Base-by-base conservation (phyloP, 2,888 invertebrate species). In the Cryptus viduatorius region DNA sequence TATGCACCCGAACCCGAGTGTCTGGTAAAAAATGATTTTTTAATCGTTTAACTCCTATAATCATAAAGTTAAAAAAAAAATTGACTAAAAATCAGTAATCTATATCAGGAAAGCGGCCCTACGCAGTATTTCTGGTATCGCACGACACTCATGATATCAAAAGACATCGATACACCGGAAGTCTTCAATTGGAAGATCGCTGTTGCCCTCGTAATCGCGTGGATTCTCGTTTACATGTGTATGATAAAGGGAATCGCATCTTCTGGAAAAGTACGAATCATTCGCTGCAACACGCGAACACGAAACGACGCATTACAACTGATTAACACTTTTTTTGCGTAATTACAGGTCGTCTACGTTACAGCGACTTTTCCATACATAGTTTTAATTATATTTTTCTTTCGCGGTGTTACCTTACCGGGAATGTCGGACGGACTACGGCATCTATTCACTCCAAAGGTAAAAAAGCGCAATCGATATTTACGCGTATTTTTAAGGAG, bases 201-300 rank as follows among this genome's bases (percentile, higher is more conserved):
- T 1, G 93, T 98, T 53, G 97, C 98, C 14, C 95, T 99, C 61
- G 95, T 98, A 10, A 95, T 97, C 3, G 98, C 99, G 31, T 99
- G 99, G 99, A 96, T 98, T 79, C 95, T 99, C 19, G 98, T 99
- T 86, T 99, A 98, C 94, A 95, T 98, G 94, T 99, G 99, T 94
- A 98, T 99, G 97, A 98, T 98, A 89, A 99, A 98, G 94, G 99
- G 99, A 75, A 98, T 99, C 86, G 98, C 99, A 1, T 98, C 98
- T 4, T 98, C 98, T 0, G 98, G 98, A 78, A 98, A 99, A 95
- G 98, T 98, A 69, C 73, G n/a, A 48, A 53, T 71, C 5, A 48
- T 4, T 44, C 29, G 42, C 69, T n/a, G 12, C 10, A 14, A 73
- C 3, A 10, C 31, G 16, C 31, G 16, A 8, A n/a, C n/a, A n/a